Conservation (phyloP, 2,888 invertebrate genomes). For the Proisotoma minuta region DNA sequence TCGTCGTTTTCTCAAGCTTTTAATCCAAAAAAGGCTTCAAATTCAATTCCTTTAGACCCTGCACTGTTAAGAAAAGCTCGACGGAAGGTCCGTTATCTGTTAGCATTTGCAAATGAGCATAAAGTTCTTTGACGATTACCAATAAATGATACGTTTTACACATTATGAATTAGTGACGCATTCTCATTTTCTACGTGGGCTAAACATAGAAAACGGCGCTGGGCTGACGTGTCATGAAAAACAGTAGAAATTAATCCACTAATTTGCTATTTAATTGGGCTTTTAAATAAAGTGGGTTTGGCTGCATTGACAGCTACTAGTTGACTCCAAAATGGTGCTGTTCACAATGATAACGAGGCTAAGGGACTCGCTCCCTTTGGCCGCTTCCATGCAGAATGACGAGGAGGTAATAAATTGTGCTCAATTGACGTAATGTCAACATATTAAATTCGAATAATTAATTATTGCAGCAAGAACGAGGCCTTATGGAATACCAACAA, state of each 20-base stretch:
- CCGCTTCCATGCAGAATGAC: slow-evolving; percentile 96
- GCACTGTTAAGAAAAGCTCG: slow-evolving; percentile 24
- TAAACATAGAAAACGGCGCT: too few species aligned
- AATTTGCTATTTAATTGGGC: too few species aligned
- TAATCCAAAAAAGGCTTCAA: too few species aligned
- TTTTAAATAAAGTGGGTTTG: too few species aligned
- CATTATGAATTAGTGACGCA: too few species aligned
- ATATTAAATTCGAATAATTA: slow-evolving; percentile 6
- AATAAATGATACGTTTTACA: too few species aligned
- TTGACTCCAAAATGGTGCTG: slow-evolving; percentile 70
- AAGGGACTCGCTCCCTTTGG: slow-evolving; percentile 88
- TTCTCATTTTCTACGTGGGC: too few species aligned
- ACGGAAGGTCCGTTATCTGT: slow-evolving; percentile 29
- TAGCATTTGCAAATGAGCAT: slow-evolving; percentile 40
- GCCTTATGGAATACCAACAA: slow-evolving; percentile 94
- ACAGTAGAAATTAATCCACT: too few species aligned
- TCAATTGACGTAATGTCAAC: not conserved
- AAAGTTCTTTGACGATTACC: too few species aligned
- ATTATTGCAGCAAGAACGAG: slow-evolving; percentile 76
- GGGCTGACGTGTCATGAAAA: too few species aligned
- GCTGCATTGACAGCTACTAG: too few species aligned
- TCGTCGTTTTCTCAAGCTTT: too few species aligned
- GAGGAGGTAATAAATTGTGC: slow-evolving; percentile 75
- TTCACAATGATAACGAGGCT: slow-evolving; percentile 97
- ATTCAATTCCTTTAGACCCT: slow-evolving; percentile 18